Percentiles rank a stretch among this genome's conserved stretches.
Evolutionary conservation across 2,888 invertebrate genomes (phyloP).

Genomic region (Colletes collaris): DNA sequence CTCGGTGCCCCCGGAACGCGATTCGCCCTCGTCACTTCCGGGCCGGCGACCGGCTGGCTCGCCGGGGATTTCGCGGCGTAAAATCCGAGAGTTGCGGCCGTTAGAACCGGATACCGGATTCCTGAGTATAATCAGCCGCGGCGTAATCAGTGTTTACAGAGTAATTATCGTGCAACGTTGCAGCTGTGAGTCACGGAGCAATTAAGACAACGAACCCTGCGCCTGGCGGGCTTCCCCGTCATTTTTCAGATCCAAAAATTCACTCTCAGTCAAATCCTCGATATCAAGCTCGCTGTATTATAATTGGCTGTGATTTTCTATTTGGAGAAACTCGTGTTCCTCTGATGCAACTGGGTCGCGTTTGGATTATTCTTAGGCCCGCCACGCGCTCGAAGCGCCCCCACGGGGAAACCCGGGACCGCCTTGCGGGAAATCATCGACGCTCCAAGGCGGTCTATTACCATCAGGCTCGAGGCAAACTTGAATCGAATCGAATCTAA

Average conservation of each 20-base stretch:
- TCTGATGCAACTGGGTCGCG: no score
- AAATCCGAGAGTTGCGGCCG: slow-evolving; percentile 49
- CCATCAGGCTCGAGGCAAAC: slow-evolving; percentile 14
- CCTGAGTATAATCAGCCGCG: slow-evolving; percentile 60
- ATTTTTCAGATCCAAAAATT: neutral
- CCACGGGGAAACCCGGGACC: neutral
- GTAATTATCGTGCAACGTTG: slow-evolving; percentile 57
- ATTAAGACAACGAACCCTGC: slow-evolving; percentile 58
- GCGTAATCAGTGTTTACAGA: slow-evolving; percentile 66
- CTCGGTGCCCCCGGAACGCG: slow-evolving; percentile 35
- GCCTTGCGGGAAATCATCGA: slow-evolving; percentile 44
- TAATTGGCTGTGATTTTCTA: no score
- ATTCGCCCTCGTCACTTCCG: slow-evolving; percentile 74
- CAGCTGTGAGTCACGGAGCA: slow-evolving; percentile 47
- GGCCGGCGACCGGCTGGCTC: slow-evolving; percentile 60
- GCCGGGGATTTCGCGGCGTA: slow-evolving; percentile 66
- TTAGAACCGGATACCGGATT: slow-evolving; percentile 56
- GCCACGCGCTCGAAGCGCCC: neutral
- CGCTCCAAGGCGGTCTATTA: slow-evolving; percentile 28
- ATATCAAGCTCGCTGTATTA: no score
- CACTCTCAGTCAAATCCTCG: neutral
- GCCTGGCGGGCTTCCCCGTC: neutral
- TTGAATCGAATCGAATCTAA: slow-evolving; percentile 29
- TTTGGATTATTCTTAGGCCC: neutral
- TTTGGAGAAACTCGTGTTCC: no score